phyloP scores from a whole-genome alignment of 2,888 invertebrate genomes.

The Dilophus febrilis region DNA sequence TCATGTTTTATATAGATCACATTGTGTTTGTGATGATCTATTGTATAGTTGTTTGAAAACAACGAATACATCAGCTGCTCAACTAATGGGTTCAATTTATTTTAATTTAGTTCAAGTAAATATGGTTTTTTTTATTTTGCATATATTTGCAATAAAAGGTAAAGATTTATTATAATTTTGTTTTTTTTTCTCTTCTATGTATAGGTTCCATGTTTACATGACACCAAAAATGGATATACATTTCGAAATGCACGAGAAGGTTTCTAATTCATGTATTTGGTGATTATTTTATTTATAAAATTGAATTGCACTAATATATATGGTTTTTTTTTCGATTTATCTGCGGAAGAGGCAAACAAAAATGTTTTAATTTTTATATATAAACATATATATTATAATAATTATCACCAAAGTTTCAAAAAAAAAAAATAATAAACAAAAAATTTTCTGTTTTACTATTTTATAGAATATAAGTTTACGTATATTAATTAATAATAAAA shows the following conservation, averaged over 20 bases:
- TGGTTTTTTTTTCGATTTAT: too few relatives aligned
- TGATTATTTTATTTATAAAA: too few relatives aligned
- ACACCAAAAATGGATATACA: constrained; percentile 18
- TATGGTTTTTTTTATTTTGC: background rate
- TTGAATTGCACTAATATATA: too few relatives aligned
- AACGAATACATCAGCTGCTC: constrained; percentile 52
- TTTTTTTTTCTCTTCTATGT: background rate
- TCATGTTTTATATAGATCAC: constrained; percentile 37
- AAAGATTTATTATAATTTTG: background rate
- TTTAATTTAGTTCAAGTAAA: constrained; percentile 61
- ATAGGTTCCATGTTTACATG: constrained; percentile 24
- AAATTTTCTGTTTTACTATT: too few relatives aligned
- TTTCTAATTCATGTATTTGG: constrained; percentile 1
- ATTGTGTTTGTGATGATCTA: constrained; percentile 73
- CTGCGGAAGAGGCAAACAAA: too few relatives aligned
- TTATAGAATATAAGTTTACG: too few relatives aligned
- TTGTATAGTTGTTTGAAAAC: constrained; percentile 62
- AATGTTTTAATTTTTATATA: too few relatives aligned
- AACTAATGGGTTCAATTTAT: constrained; percentile 64
- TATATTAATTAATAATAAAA: too few relatives aligned
- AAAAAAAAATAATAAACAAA: too few relatives aligned
- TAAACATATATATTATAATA: too few relatives aligned
- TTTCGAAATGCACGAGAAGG: constrained; percentile 24
- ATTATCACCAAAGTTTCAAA: too few relatives aligned
- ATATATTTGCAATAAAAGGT: background rate